Evolutionary conservation across 1,140 invertebrate species (phyloP), one percentile per base, ranked within the genome.

Genomic region (Eumeta japonica): DNA sequence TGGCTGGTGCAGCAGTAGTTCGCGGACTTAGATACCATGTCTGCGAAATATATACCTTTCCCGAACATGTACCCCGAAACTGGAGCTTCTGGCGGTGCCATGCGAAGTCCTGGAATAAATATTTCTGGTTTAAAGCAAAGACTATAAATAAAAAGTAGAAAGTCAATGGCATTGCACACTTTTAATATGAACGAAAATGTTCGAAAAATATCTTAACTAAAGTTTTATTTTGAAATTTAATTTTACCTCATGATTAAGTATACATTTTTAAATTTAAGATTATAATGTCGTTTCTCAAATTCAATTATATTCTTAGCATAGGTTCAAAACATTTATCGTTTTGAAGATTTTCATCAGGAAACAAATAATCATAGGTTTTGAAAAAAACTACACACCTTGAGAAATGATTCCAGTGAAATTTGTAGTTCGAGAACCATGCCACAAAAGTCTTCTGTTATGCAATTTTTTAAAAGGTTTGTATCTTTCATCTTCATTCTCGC

Each of bases 51-150:
- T 36, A 89, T 83, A 59, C 89, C 90, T 75, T 94, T 95, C 35
- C 96, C 96, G 73, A 99, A 99, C 97, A 98, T 98, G 75, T 98
- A 98, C 48, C 96, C 95, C 19, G 91, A 92, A 19, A 84, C 83
- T 3, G 93, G 93, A 2, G 94, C 94, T 79, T 97, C 93, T 2
- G 91, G 91, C 1, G 94, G 94, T 31, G 97, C 97, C 58, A 99
- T 98, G 51, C 94, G 82, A 14, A 99, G 78, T 60, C 74, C 74
- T 76, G 35, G 0, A 35, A 28, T 7, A 5, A 1, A 34, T n/a
- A n/a, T n/a, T n/a, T n/a, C n/a, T n/a, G n/a, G n/a, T n/a, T n/a
- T n/a, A n/a, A n/a, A n/a, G n/a, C n/a, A n/a, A n/a, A n/a, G n/a
- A n/a, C n/a, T n/a, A n/a, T n/a, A n/a, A n/a, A n/a, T n/a, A n/a